Evolutionary conservation across 2,888 invertebrate genomes (phyloP).

Genomic region (Parelbella ahira): DNA sequence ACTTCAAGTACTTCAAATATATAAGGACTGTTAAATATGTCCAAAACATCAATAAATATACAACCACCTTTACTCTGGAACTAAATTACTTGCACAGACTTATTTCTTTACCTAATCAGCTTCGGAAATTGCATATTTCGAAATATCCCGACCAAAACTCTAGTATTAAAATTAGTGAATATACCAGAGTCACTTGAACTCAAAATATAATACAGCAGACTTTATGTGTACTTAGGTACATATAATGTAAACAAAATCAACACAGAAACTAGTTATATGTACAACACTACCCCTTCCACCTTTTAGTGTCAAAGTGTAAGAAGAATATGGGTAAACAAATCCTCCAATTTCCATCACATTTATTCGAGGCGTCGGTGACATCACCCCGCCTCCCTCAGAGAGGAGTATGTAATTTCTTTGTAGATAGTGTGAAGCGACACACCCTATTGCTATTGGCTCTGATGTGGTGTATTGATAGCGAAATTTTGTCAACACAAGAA

Average conservation of each 20-base stretch:
- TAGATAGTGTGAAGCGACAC: conserved; percentile 71
- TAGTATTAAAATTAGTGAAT: no score
- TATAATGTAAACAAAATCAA: conserved; percentile 15
- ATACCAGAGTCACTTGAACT: no score
- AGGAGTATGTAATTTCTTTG: conserved; percentile 74
- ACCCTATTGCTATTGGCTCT: conserved; percentile 64
- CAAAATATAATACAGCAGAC: no score
- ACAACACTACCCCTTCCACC: conserved; percentile 50
- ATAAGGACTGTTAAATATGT: no score
- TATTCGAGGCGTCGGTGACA: conserved; percentile 62
- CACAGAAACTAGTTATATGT: conserved; percentile 14
- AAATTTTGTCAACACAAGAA: conserved; percentile 56
- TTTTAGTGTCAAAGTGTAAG: conserved; percentile 80
- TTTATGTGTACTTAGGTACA: no score
- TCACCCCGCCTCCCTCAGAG: conserved; percentile 41
- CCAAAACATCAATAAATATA: no score
- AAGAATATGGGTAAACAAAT: conserved; percentile 81
- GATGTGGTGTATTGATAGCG: conserved; percentile 53
- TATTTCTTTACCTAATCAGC: no score
- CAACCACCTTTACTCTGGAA: no score
- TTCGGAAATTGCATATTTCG: no score
- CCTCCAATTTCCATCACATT: conserved; percentile 81
- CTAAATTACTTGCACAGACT: no score
- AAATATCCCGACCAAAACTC: no score
- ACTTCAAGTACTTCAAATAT: no score